phyloP scores from a whole-genome alignment of 2,797 vertebrate species.

The Cichlasoma orientale region DNA sequence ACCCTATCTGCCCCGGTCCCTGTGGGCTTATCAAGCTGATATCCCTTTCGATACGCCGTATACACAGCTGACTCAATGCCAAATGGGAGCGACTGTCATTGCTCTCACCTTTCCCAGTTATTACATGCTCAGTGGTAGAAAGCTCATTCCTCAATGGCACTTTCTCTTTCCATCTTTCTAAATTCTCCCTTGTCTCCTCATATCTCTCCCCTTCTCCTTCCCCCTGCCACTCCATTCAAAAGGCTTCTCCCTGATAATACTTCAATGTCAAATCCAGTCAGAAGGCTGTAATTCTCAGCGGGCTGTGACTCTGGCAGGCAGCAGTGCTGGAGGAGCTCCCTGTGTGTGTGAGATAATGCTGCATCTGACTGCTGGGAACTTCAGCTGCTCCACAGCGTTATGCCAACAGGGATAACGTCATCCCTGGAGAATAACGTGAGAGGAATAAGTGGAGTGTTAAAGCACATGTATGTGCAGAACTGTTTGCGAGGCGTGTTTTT shows the following conservation, averaged over 20 bases:
- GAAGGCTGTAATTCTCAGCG: conserved; percentile 51
- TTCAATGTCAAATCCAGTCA: conserved; percentile 69
- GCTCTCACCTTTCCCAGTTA: conserved; percentile 67
- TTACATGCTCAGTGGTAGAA: conserved; percentile 58
- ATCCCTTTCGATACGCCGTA: conserved; percentile 51
- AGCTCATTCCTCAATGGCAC: conserved; percentile 45
- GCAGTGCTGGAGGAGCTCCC: conserved; percentile 36
- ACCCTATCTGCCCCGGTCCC: conserved; percentile 37
- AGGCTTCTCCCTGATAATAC: conserved; percentile 57
- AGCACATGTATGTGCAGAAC: conserved; percentile 17
- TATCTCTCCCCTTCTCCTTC: conserved; percentile 36
- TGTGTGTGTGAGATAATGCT: conserved; percentile 56
- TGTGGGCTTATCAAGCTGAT: conserved; percentile 41
- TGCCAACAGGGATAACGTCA: conserved; percentile 36
- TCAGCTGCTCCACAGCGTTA: conserved; percentile 26
- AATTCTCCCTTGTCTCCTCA: conserved; percentile 34
- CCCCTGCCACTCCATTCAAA: conserved; percentile 35
- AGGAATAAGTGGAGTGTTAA: conserved; percentile 12
- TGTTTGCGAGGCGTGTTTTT: not conserved
- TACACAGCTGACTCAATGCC: conserved; percentile 26
- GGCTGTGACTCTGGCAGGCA: conserved; percentile 47
- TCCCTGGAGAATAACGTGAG: conserved; percentile 13
- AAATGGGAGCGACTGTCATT: conserved; percentile 67
- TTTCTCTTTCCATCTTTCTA: conserved; percentile 24
- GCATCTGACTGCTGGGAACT: conserved; percentile 45